A percentile compares a stretch with the other conserved stretches of the same genome.
These are phyloP conservation scores for Alectoris magna DNA, from an alignment of 2,797 vertebrate species.

Conservation along the genomic window DNA sequence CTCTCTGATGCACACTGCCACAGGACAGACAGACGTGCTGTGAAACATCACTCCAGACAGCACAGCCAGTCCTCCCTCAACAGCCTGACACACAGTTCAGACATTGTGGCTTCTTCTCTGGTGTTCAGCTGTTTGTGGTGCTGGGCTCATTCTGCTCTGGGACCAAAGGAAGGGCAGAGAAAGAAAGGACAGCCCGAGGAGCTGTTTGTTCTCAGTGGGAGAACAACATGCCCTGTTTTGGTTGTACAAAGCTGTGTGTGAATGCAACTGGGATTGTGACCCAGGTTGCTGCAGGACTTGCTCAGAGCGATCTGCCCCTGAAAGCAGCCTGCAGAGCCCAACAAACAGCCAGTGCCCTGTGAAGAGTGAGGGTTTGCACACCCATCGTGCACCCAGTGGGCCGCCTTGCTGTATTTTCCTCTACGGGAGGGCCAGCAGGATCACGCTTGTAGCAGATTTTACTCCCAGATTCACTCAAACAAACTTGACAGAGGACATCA, in stretches of 20 bases:
- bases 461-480: not conserved
- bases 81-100: not conserved
- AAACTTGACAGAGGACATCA: not conserved
- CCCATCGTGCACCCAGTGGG: accelerated
- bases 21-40: not conserved
- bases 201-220: not conserved
- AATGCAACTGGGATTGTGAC: not conserved
- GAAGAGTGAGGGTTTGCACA: accelerated
- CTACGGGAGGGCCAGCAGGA: too few relatives aligned
- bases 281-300: accelerated
- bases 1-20: not conserved
- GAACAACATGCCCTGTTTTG: not conserved
- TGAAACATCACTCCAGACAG: not conserved
- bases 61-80: not conserved
- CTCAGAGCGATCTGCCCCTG: accelerated
- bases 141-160: not conserved
- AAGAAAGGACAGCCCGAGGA: not conserved
- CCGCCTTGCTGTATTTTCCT: accelerated
- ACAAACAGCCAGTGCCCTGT: not conserved
- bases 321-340: not conserved
- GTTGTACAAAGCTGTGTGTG: not conserved
- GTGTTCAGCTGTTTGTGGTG: not conserved
- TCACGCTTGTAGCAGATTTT: not conserved
- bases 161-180: not conserved
- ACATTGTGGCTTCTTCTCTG: not conserved